These are phyloP conservation scores for Ichneumoninae sp. DNA, from an alignment of 2,888 invertebrate genomes.

Conservation along the genomic window DNA sequence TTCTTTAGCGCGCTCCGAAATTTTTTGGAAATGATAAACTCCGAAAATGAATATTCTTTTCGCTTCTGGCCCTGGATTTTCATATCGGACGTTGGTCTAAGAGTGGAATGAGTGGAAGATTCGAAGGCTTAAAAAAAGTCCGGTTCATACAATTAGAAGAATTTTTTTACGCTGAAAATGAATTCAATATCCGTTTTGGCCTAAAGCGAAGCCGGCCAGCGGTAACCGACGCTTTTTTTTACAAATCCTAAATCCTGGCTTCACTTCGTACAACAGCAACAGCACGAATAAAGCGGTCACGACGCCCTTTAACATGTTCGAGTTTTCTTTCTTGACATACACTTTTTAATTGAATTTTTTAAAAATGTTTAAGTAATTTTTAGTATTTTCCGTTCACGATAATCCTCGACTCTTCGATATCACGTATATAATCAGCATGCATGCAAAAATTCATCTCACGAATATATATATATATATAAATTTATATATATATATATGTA, in stretches of 20 bases:
- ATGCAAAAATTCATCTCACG: constrained; percentile 40
- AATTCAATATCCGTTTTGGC: not conserved
- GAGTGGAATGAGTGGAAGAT: not conserved
- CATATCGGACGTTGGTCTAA: not conserved
- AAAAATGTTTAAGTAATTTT: not conserved
- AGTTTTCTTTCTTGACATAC: not conserved
- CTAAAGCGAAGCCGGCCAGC: not conserved
- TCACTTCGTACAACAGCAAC: not conserved
- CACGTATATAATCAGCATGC: constrained; percentile 34
- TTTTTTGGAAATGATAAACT: not conserved
- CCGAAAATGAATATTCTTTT: not conserved
- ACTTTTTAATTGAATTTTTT: not conserved
- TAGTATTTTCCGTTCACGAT: not conserved
- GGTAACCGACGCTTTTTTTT: not conserved
- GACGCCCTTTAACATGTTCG: not conserved
- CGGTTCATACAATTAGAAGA: not conserved
- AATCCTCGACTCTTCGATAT: constrained; percentile 42
- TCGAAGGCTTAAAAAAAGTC: not conserved
- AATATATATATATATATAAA: not conserved
- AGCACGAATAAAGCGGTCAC: not conserved
- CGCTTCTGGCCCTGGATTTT: not conserved
- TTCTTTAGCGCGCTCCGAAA: not conserved
- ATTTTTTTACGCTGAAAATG: not conserved
- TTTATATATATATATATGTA: not conserved
- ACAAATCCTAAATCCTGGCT: not conserved